Base-by-base conservation (phyloP, 2,113 vertebrate genomes). In the Microtus pennsylvanicus region DNA sequence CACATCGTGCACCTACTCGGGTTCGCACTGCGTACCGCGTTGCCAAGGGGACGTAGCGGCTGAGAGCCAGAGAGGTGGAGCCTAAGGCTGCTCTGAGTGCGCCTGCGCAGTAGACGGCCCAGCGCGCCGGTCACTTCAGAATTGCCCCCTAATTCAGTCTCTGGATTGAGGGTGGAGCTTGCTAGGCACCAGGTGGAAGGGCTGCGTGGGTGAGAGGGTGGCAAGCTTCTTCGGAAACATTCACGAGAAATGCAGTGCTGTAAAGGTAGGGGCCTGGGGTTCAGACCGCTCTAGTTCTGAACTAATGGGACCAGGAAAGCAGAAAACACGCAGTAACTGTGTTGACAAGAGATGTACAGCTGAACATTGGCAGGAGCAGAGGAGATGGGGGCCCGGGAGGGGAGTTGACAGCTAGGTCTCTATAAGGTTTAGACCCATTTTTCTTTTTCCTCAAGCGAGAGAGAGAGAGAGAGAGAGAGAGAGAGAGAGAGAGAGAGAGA, bases 51-150 rank as follows among this genome's bases (percentile, higher is more conserved):
- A 97, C 86, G 1, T 6, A 45, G 81, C 5, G 0, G 1, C 0
- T 6, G 6, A 26, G 0, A 0, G 10, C 6, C 0, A 35, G 30
- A 8, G 63, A 14, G 0, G 45, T 7, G 0, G n/a, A 12, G 11
- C 33, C 11, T 16, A 8, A 21, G 19, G 14, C 61, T 5, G 16
- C 38, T 5, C 61, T 0, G 4, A 55, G 55, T 1, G 92, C 72
- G 87, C 67, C 78, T 52, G 89, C 55, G 90, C 89, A 7, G 76
- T 47, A 1, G 72, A 28, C 61, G 28, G 38, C 28, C 33, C 30
- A 12, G 24, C 45, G 52, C 26, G 52, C 30, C 1, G 0, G 26
- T 61, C 24, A 4, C 4, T 14, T 63, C 3, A 30, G 38, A 4
- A 35, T 30, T 7, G 2, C 13, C 19, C 35, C 4, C 42, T 30